A percentile compares a stretch with the other conserved stretches of the same genome.
These are phyloP conservation scores for Cinclus mexicanus DNA, from an alignment of 2,113 vertebrate genomes.

Conservation along the genomic window DNA sequence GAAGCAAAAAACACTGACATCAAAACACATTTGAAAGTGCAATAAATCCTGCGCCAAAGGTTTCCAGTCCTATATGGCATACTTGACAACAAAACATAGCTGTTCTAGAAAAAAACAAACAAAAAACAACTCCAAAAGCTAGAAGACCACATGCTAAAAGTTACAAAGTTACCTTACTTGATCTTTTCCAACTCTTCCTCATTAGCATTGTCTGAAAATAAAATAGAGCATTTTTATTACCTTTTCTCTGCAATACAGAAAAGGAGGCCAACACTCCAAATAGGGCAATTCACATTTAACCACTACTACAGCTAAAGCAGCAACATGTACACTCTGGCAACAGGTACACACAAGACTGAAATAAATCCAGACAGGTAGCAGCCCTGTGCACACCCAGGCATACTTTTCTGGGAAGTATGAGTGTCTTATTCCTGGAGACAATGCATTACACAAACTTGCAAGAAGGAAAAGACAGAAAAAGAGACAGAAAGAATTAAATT, in stretches of 20 bases:
- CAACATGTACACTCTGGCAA: not conserved
- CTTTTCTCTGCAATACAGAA: conserved; percentile 58
- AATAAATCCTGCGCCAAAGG: not conserved
- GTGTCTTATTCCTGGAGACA: not conserved
- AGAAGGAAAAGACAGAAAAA: not conserved
- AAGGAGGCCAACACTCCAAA: conserved; percentile 22
- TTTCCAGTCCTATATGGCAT: not conserved
- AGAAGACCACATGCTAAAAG: conserved; percentile 81
- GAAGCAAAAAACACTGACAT: not conserved
- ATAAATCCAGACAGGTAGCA: not conserved
- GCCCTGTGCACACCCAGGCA: not conserved
- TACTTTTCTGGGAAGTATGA: not conserved
- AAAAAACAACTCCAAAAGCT: not conserved
- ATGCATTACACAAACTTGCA: not conserved
- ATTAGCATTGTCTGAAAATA: conserved; percentile 97
- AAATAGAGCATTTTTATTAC: conserved; percentile 93
- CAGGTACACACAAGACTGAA: not conserved
- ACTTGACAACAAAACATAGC: not conserved
- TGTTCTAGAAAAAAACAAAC: not conserved
- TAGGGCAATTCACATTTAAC: conserved; percentile 11
- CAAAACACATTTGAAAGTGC: not conserved
- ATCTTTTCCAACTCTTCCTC: conserved; percentile 99
- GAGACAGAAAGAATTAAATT: not conserved
- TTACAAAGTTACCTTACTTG: conserved; percentile 99
- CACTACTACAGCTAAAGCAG: not conserved